phyloP scores from a whole-genome alignment of 2,113 vertebrate genomes.

The Chauna torquata region DNA sequence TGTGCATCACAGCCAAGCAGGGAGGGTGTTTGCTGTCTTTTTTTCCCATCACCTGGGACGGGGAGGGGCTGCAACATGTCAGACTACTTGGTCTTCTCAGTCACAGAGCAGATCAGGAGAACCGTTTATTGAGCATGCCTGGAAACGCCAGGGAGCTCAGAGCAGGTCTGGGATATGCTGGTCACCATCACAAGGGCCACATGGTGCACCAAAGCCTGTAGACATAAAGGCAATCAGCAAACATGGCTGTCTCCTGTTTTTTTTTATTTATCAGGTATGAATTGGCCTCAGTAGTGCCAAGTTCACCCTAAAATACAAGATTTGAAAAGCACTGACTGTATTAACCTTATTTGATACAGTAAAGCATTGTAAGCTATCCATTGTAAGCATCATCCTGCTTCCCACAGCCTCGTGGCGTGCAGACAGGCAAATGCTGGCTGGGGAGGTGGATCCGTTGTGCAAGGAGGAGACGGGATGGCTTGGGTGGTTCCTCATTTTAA shows the following conservation, averaged over 20 bases:
- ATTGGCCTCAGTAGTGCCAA: neutral
- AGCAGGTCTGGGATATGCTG: neutral
- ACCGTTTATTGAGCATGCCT: neutral
- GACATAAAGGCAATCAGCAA: neutral
- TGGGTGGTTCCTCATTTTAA: neutral
- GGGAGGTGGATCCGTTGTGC: accelerated
- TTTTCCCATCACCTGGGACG: neutral
- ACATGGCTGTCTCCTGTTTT: neutral
- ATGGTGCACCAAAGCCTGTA: accelerated
- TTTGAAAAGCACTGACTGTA: neutral
- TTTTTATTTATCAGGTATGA: neutral
- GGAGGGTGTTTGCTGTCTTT: neutral
- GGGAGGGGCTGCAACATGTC: neutral
- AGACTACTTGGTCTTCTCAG: neutral
- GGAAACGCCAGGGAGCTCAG: neutral
- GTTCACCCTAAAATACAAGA: neutral
- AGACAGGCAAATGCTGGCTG: accelerated
- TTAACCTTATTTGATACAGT: neutral
- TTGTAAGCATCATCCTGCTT: neutral
- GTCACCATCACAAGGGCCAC: neutral
- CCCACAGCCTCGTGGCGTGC: neutral
- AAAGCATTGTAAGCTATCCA: too few species aligned
- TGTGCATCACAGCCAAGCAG: neutral
- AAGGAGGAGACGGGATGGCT: neutral
- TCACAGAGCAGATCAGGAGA: neutral